Evolutionary conservation across 2,888 invertebrate species (phyloP).

Genomic region (Onchidella celtica): DNA sequence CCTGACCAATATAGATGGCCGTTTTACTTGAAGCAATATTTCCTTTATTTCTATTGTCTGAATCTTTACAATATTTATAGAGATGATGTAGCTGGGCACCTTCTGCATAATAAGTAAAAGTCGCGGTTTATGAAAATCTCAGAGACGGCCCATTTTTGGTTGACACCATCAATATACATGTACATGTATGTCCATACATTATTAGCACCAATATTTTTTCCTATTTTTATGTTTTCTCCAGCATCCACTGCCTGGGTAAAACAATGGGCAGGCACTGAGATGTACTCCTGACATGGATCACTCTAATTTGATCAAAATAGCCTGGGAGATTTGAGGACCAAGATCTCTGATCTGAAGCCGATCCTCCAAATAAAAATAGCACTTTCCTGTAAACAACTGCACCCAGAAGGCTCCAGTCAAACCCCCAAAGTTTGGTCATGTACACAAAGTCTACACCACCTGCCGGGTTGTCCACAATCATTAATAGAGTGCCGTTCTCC

Average conservation of each 20-base stretch:
- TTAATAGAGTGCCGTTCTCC: not conserved
- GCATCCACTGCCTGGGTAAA: not conserved
- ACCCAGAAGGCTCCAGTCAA: constrained; percentile 15
- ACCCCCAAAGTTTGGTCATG: constrained; percentile 34
- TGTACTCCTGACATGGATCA: not conserved
- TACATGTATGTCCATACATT: too few relatives aligned
- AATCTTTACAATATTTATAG: too few relatives aligned
- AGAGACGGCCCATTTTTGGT: too few relatives aligned
- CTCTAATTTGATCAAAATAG: constrained; percentile 14
- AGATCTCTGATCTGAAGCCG: not conserved
- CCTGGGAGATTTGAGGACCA: constrained; percentile 30
- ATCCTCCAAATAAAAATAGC: constrained; percentile 15
- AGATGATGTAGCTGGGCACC: too few relatives aligned
- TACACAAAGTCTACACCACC: not conserved
- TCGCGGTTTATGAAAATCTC: too few relatives aligned
- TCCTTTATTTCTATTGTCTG: too few relatives aligned
- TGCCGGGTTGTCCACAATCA: not conserved
- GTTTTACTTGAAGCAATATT: too few relatives aligned
- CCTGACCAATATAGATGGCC: too few relatives aligned
- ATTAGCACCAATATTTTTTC: too few relatives aligned
- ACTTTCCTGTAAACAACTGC: not conserved
- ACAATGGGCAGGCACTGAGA: constrained; percentile 6
- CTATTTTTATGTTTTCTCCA: too few relatives aligned
- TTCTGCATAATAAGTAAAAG: too few relatives aligned
- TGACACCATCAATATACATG: too few relatives aligned